Evolutionary conservation across 2,797 vertebrate species (phyloP).

Genomic region (Alosa sapidissima): DNA sequence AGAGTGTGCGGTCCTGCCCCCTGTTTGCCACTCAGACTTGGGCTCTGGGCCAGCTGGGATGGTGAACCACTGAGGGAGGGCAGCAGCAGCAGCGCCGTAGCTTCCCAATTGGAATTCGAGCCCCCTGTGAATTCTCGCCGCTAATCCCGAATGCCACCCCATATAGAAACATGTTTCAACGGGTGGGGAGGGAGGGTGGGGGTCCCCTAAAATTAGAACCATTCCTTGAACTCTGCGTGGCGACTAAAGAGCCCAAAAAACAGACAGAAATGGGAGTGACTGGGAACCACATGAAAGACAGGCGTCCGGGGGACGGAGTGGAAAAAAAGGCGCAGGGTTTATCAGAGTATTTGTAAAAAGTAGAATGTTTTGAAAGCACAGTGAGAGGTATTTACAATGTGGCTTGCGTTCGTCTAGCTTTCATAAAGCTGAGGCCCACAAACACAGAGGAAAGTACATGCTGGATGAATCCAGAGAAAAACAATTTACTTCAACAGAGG

Average conservation of each 20-base stretch:
- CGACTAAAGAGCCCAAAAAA: slow-evolving; percentile 34
- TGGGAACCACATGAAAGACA: slow-evolving; percentile 29
- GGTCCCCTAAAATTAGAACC: slow-evolving; percentile 41
- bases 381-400: slow-evolving; percentile 14
- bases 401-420: background rate
- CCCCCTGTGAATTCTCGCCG: slow-evolving; percentile 35
- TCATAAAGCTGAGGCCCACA: background rate
- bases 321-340: slow-evolving; percentile 27
- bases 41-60: slow-evolving; percentile 5
- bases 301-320: slow-evolving; percentile 2
- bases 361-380: background rate
- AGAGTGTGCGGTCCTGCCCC: background rate
- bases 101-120: slow-evolving; percentile 32
- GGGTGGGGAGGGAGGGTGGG: too few species aligned
- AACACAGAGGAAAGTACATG: background rate
- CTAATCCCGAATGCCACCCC: slow-evolving; percentile 36
- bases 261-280: slow-evolving; percentile 40
- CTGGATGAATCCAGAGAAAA: background rate
- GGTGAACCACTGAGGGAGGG: slow-evolving; percentile 26
- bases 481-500: slow-evolving; percentile 3
- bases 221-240: slow-evolving; percentile 33
- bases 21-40: background rate
- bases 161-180: slow-evolving; percentile 45
- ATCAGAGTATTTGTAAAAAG: background rate
- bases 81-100: background rate